Evolutionary conservation across 2,888 invertebrate species (phyloP).

Genomic region (Habrosyne pyritoides): DNA sequence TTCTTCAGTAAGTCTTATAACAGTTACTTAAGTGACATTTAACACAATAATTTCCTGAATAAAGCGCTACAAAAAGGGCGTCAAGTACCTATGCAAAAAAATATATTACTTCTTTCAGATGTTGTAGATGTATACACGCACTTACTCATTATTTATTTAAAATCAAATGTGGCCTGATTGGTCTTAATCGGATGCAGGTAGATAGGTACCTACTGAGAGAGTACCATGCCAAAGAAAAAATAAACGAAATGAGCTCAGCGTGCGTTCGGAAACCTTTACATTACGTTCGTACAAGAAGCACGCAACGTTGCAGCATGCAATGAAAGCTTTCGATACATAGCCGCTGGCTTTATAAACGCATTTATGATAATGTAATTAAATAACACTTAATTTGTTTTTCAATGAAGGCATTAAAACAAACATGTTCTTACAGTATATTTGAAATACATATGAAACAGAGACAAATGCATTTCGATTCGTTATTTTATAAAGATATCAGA

Average conservation of each 20-base stretch:
- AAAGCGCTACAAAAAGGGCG: too few species aligned
- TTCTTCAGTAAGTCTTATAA: too few species aligned
- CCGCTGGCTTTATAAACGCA: conserved; percentile 34
- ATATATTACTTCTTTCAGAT: too few species aligned
- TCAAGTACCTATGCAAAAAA: too few species aligned
- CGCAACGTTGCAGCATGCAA: conserved; percentile 66
- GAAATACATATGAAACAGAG: too few species aligned
- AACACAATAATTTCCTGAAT: too few species aligned
- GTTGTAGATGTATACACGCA: conserved; percentile 23
- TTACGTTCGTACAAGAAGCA: conserved; percentile 59
- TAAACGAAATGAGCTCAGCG: conserved; percentile 55
- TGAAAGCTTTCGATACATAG: conserved; percentile 58
- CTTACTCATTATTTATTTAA: conserved; percentile 18
- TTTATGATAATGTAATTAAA: background rate
- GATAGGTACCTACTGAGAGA: conserved; percentile 39
- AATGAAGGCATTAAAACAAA: too few species aligned
- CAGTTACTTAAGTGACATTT: too few species aligned
- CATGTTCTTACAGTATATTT: too few species aligned
- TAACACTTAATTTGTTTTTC: too few species aligned
- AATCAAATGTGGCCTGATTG: conserved; percentile 36
- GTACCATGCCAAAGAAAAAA: conserved; percentile 38
- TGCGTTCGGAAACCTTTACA: conserved; percentile 55
- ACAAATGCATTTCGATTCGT: too few species aligned
- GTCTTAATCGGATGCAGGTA: conserved; percentile 40
- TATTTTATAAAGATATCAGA: too few species aligned